Evolutionary conservation across 2,888 invertebrate species (phyloP).

Genomic region (Ryuthela nishihirai): DNA sequence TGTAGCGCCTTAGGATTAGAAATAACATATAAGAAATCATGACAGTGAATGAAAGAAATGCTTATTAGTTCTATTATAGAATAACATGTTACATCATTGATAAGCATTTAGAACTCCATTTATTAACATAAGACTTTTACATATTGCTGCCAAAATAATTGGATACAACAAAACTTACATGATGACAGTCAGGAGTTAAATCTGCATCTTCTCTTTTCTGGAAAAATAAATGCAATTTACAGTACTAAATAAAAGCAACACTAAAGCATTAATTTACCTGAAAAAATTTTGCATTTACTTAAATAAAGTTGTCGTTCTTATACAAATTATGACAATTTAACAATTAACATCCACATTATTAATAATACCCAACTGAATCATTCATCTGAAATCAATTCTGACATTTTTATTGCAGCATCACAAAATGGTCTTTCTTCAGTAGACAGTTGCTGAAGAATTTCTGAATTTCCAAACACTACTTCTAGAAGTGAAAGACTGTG

Average conservation of each 20-base stretch:
- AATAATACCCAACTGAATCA: too few relatives aligned
- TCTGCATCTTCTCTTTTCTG: constrained; percentile 42
- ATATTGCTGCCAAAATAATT: neutral
- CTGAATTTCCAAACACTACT: too few relatives aligned
- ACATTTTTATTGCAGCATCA: too few relatives aligned
- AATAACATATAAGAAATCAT: neutral
- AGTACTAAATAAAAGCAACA: constrained; percentile 4
- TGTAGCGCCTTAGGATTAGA: neutral
- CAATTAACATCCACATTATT: too few relatives aligned
- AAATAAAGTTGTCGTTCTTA: neutral
- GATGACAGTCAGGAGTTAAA: constrained; percentile 47
- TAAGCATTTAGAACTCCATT: neutral
- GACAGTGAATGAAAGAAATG: neutral
- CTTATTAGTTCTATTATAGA: constrained; percentile 8
- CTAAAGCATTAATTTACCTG: neutral
- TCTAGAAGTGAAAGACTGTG: too few relatives aligned
- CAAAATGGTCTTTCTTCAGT: too few relatives aligned
- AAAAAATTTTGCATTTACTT: constrained; percentile 3
- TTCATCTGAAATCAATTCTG: too few relatives aligned
- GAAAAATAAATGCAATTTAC: constrained; percentile 5
- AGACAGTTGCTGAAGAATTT: too few relatives aligned
- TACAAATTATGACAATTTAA: too few relatives aligned
- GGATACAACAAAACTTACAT: constrained; percentile 39
- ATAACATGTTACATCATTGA: constrained; percentile 40
- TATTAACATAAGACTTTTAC: neutral